These are phyloP conservation scores for Phenganax stokvisi DNA, from an alignment of 92 coral and sea anemone species.

Conservation along the genomic window DNA sequence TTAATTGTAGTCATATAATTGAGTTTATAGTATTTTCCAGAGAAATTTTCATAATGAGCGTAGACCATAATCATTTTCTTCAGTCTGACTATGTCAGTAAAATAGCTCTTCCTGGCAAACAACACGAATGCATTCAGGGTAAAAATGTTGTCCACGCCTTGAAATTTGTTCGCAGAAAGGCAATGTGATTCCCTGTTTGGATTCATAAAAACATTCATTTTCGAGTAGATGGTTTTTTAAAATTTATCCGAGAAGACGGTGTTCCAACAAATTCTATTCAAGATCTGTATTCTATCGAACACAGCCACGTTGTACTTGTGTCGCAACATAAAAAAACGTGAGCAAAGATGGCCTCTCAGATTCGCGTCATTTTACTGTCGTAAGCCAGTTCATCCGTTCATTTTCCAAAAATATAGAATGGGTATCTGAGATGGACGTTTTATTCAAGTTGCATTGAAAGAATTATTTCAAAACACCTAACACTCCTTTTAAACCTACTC, in stretches of 20 bases:
- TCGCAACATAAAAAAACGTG: neutral
- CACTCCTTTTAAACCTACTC: conserved; percentile 9
- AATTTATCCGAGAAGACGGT: neutral
- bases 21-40: too few species aligned
- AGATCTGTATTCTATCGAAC: neutral
- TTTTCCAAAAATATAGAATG: neutral
- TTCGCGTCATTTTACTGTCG: neutral
- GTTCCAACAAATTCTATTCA: neutral
- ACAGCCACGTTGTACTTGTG: neutral
- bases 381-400: neutral
- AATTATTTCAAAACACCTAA: conserved; percentile 8
- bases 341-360: conserved; percentile 13
- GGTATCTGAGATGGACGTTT: conserved; percentile 13
- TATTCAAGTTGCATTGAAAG: conserved; percentile 23
- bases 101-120: too few species aligned
- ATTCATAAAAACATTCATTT: neutral
- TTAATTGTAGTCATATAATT: too few species aligned
- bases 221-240: neutral
- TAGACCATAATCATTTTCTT: too few species aligned
- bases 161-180: neutral
- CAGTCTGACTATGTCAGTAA: too few species aligned
- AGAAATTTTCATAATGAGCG: too few species aligned
- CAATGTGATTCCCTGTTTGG: neutral
- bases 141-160: neutral
- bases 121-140: neutral